Evolutionary conservation across 2,888 invertebrate species (phyloP).

Genomic region (Lysandra bellargus): DNA sequence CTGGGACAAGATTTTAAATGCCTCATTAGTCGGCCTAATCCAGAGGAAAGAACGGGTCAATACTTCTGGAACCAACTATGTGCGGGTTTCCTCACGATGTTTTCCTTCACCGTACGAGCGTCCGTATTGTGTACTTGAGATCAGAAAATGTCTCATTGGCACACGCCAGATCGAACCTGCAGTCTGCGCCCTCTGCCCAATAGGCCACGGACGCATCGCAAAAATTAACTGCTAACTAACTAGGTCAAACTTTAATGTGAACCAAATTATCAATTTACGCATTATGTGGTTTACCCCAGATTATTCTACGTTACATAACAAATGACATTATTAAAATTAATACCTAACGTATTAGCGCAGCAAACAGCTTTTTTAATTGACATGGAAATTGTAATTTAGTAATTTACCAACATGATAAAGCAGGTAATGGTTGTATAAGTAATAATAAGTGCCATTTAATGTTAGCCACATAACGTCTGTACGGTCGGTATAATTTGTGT

Average conservation of each 20-base stretch:
- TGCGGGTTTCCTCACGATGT: too few relatives aligned
- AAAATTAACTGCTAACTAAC: neutral
- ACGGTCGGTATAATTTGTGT: conserved; percentile 14
- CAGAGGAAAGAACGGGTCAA: too few relatives aligned
- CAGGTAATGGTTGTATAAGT: conserved; percentile 21
- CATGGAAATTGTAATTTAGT: conserved; percentile 24
- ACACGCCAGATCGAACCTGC: too few relatives aligned
- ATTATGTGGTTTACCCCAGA: neutral
- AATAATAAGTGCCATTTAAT: conserved; percentile 20
- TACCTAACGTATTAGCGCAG: neutral
- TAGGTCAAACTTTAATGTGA: neutral
- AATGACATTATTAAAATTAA: conserved; percentile 6
- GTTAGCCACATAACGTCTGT: conserved; percentile 15
- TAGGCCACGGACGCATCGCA: too few relatives aligned
- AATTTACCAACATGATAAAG: conserved; percentile 21
- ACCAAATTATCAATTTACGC: neutral
- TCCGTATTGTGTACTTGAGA: too few relatives aligned
- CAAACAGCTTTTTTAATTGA: conserved; percentile 22
- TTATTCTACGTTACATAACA: neutral
- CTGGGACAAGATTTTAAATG: too few relatives aligned
- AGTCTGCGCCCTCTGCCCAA: too few relatives aligned
- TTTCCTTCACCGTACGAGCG: too few relatives aligned
- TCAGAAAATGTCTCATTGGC: too few relatives aligned
- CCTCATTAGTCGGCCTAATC: too few relatives aligned
- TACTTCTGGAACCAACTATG: too few relatives aligned